Evolutionary conservation across 2,888 invertebrate species (phyloP), one percentile per base, ranked within the genome.

Genomic region (Coecobrya sp.): DNA sequence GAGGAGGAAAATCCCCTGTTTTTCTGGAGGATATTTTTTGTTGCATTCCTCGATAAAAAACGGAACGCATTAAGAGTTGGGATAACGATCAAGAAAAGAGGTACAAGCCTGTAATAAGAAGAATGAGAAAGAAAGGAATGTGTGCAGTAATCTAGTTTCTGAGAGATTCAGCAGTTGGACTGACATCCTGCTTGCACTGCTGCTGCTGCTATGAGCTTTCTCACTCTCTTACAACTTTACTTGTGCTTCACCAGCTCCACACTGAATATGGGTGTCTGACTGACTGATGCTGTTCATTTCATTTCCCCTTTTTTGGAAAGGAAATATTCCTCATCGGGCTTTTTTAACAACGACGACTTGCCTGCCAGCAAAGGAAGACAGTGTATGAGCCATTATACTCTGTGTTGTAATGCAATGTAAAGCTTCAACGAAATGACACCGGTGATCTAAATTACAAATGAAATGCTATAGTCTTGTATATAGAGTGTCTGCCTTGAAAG

Each of bases 11-110:
- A 3, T 27, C 16, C 16, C 13, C 19, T 49, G n/a, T n/a, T 49
- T 52, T 79, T 79, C 16, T n/a, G 16, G 13, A 25, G 16, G 62
- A 68, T 68, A 30, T 68, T 68, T 25, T 68, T 30, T 25, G 79
- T 73, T 73, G 79, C 79, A 79, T 79, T 79, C 79, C 79, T 27
- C 16, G 16, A 79, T 25, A 79, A 52, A 52, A 79, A 79, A 52
- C 11, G 52, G n/a, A 79, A 79, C 52, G 52, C 79, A 79, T 79
- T 79, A 79, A 19, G 27, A 49, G 25, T 79, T 36, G 25, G 52
- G 79, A 79, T 79, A 79, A 52, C 79, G 42, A 73, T 73, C 73
- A 73, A 42, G 42, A 42, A 73, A 36, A n/a, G 73, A 73, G 42
- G 30, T 73, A 73, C 19, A 36, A 70, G 70, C 16, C 16, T 13